Base-by-base conservation (phyloP, 2,797 vertebrate species). In the Phoeniculus purpureus region DNA sequence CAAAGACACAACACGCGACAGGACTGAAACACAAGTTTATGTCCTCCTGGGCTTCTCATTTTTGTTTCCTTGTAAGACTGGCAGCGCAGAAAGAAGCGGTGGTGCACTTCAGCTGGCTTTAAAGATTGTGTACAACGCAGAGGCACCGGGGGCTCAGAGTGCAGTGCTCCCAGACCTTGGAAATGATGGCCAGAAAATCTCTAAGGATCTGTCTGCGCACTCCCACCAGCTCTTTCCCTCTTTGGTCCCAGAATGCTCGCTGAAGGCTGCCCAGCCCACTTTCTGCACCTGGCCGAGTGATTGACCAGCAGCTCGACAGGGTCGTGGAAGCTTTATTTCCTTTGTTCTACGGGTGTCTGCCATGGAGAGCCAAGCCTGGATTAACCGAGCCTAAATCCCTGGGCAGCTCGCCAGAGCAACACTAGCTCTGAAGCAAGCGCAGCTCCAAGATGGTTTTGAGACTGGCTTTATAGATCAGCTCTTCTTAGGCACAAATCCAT, bases 321-420 rank as follows among this genome's bases (percentile, higher is more conserved):
- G 93, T 94, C n/a, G 1, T 92, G 87, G 88, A 90, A 93, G 92
- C 94, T 96, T 97, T 95, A 92, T 94, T 95, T 92, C 71, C 81
- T 96, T 96, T 97, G 96, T 96, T 96, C 90, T 84, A 78, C 1
- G 92, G 92, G 93, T 95, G 92, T 94, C 94, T 96, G 94, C 95
- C 86, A 75, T 4, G 81, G 91, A 95, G 87, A 96, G 87, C 95
- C 93, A 95, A 96, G 73, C 78, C 65, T 92, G 94, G 94, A 97
- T 97, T 97, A 97, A 56, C 61, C 0, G 25, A 94, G 90, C 72
- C 95, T 96, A 96, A 97, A 96, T 95, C 95, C 87, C 93, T 80
- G 93, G 95, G 96, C 96, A 96, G 89, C 83, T 91, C 52, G 95
- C 96, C 96, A 97, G 90, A 85, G 85, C 94, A 83, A 93, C 4